Conservation (phyloP, 2,888 invertebrate genomes). For the Hemithea aestivaria region DNA sequence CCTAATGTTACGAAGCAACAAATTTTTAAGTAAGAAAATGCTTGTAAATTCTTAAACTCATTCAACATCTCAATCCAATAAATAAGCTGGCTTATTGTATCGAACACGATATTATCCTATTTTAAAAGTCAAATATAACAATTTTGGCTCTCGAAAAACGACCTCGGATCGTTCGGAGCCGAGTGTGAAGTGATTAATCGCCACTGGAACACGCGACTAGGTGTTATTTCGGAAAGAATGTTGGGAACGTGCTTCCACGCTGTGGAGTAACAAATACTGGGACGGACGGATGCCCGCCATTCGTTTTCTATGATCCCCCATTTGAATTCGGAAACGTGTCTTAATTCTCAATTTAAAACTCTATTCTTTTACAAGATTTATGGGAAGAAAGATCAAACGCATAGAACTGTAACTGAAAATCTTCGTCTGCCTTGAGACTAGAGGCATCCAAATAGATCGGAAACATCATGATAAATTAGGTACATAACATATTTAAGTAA, state of each 20-base stretch:
- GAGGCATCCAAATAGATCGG: too few species aligned
- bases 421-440: too few species aligned
- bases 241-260: constrained; percentile 66
- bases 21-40: too few species aligned
- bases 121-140: constrained; percentile 12
- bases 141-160: constrained; percentile 12
- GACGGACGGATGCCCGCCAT: constrained; percentile 59
- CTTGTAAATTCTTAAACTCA: too few species aligned
- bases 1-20: too few species aligned
- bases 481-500: too few species aligned
- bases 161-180: constrained; percentile 28
- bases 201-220: constrained; percentile 58
- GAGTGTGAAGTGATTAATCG: constrained; percentile 74
- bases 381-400: too few species aligned
- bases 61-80: too few species aligned
- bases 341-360: constrained; percentile 42
- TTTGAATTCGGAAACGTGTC: constrained; percentile 66
- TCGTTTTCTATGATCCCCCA: constrained; percentile 60
- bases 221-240: constrained; percentile 74
- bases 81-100: background rate
- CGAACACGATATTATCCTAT: constrained; percentile 2
- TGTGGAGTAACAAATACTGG: constrained; percentile 61
- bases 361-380: too few species aligned
- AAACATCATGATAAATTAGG: too few species aligned
- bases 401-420: too few species aligned